phyloP scores from a whole-genome alignment of 2,888 invertebrate species.

The Synanthedon vespiformis region DNA sequence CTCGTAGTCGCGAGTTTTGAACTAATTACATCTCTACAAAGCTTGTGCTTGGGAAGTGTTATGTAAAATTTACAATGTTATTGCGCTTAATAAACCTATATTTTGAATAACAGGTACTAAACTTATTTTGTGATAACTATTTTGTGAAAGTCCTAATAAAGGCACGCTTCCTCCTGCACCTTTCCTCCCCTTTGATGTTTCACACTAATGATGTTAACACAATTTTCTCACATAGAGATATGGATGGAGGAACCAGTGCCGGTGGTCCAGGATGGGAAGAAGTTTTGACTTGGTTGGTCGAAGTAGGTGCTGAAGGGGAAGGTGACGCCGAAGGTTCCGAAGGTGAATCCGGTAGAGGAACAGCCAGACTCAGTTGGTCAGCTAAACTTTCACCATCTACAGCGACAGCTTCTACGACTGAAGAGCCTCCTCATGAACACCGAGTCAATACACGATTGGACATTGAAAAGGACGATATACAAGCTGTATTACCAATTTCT shows the following conservation, averaged over 20 bases:
- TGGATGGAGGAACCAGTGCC: constrained; percentile 46
- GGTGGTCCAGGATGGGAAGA: constrained; percentile 76
- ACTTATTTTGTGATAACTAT: too few species aligned
- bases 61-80: background rate
- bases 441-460: constrained; percentile 87
- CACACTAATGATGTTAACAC: background rate
- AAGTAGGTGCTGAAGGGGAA: constrained; percentile 86
- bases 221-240: constrained; percentile 25
- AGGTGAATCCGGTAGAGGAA: constrained; percentile 76
- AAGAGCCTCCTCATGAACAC: constrained; percentile 57
- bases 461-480: constrained; percentile 93
- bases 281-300: constrained; percentile 91
- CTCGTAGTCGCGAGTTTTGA: constrained; percentile 38
- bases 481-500: constrained; percentile 92
- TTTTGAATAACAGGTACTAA: too few species aligned
- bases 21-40: constrained; percentile 16
- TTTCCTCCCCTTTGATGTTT: too few species aligned
- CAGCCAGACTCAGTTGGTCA: constrained; percentile 89
- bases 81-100: too few species aligned
- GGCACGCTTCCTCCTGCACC: too few species aligned
- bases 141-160: too few species aligned
- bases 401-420: constrained; percentile 39
- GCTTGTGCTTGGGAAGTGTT: constrained; percentile 2
- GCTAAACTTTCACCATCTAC: constrained; percentile 63
- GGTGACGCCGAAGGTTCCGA: constrained; percentile 56